A percentile compares a stretch with the other conserved stretches of the same genome.
phyloP scores from a whole-genome alignment of 2,888 invertebrate genomes.

The Caenorhabditis sp. region DNA sequence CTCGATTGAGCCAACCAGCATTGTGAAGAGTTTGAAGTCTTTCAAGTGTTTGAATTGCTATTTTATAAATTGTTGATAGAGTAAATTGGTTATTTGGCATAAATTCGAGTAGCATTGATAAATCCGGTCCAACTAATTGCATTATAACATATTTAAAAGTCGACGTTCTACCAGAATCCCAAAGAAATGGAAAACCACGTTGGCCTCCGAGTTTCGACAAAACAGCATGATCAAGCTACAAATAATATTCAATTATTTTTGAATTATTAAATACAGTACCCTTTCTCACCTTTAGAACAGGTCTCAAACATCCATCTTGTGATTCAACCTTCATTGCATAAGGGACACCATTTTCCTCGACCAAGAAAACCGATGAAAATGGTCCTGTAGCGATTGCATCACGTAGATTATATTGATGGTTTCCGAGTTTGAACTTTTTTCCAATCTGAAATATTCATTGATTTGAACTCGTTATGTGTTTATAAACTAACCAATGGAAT shows the following conservation, averaged over 20 bases:
- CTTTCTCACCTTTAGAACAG: too few species aligned
- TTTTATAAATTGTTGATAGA: constrained; percentile 49
- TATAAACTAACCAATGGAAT: neutral
- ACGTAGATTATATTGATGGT: constrained; percentile 22
- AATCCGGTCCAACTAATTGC: constrained; percentile 51
- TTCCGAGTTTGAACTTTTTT: constrained; percentile 5
- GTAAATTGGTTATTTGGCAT: constrained; percentile 41
- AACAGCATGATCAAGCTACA: constrained; percentile 38
- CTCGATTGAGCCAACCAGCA: constrained; percentile 57
- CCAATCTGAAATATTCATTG: constrained; percentile 11
- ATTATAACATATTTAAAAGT: constrained; percentile 58
- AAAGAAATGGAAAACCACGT: constrained; percentile 31
- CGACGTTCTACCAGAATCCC: constrained; percentile 46
- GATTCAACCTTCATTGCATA: constrained; percentile 43
- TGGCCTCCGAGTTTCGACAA: constrained; percentile 15
- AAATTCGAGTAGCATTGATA: constrained; percentile 31
- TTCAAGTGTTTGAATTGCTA: constrained; percentile 56
- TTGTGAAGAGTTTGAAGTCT: constrained; percentile 54
- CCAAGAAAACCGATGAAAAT: constrained; percentile 36
- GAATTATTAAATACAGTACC: too few species aligned
- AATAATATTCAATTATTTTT: too few species aligned
- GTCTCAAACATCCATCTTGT: constrained; percentile 27
- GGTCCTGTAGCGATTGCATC: constrained; percentile 31
- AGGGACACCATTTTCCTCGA: constrained; percentile 31
- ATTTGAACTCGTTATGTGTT: neutral